These are phyloP conservation scores for Gephyroberyx darwinii DNA, from an alignment of 2,797 vertebrate genomes.

Conservation along the genomic window DNA sequence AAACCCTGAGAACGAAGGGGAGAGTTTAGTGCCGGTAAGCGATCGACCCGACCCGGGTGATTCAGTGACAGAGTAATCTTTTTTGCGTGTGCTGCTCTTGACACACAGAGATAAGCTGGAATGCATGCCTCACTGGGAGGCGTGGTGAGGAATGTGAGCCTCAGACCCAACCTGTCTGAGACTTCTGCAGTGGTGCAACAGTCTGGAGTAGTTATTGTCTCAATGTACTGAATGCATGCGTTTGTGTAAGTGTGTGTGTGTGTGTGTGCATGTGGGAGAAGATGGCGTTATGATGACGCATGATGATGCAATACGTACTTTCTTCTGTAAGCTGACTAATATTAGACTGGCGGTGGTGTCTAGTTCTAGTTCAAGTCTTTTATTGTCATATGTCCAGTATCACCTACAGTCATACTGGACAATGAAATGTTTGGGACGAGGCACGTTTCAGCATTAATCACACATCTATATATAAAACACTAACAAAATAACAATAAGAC, in stretches of 20 bases:
- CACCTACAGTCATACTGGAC: no score
- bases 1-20: not conserved
- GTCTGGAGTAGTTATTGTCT: conserved; percentile 5
- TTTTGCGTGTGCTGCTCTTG: conserved; percentile 41
- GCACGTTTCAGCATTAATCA: no score
- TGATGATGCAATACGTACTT: not conserved
- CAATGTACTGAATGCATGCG: not conserved
- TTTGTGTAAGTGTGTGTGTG: not conserved
- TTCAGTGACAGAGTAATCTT: conserved; percentile 45
- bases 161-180: conserved; percentile 18
- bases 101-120: conserved; percentile 59
- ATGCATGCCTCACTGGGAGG: conserved; percentile 52
- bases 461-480: no score
- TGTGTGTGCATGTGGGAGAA: not conserved
- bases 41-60: conserved; percentile 50
- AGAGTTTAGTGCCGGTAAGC: conserved; percentile 34
- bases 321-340: conserved; percentile 1
- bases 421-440: no score
- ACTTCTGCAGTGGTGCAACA: conserved; percentile 1
- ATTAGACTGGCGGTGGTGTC: conserved; percentile 2
- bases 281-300: not conserved
- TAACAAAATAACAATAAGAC: no score
- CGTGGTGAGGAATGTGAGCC: conserved; percentile 64
- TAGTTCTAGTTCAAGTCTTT: no score
- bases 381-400: no score